Conservation (phyloP, 2,888 invertebrate genomes). For the Dioctria rufipes region DNA sequence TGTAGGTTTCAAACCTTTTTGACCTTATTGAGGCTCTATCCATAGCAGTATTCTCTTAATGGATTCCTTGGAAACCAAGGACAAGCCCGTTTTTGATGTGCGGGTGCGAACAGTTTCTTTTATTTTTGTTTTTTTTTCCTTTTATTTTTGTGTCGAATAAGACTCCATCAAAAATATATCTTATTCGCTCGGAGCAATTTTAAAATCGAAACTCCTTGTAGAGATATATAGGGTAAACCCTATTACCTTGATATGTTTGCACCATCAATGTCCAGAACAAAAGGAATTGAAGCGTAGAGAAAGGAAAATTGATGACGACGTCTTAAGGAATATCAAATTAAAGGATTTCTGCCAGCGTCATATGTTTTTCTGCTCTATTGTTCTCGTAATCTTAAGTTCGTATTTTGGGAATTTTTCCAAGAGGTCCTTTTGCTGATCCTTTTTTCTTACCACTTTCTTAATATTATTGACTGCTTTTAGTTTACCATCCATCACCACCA, state of each 20-base stretch:
- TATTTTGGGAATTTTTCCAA: conserved; percentile 45
- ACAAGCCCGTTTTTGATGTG: conserved; percentile 28
- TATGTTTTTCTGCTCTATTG: conserved; percentile 58
- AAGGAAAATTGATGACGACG: conserved; percentile 57
- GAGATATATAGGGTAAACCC: background rate
- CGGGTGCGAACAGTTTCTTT: conserved; percentile 5
- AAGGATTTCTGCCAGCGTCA: conserved; percentile 62
- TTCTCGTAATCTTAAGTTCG: conserved; percentile 51
- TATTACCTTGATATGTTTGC: conserved; percentile 21
- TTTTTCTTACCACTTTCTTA: conserved; percentile 49
- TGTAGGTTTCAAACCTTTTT: conserved; percentile 29
- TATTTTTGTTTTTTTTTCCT: too few species aligned
- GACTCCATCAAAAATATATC: too few species aligned
- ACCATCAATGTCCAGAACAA: conserved; percentile 45
- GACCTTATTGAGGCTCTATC: background rate
- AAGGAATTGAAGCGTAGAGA: conserved; percentile 43
- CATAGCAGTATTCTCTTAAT: conserved; percentile 11
- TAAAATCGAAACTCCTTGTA: conserved; percentile 1
- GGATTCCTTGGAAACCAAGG: conserved; percentile 28
- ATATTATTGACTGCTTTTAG: conserved; percentile 50
- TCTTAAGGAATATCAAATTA: conserved; percentile 61
- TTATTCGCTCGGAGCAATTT: conserved; percentile 6
- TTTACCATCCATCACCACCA: background rate
- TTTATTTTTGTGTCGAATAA: too few species aligned
- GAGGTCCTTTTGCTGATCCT: conserved; percentile 23